Conservation (phyloP, 2,797 vertebrate genomes). For the Hippocampus kuda region DNA sequence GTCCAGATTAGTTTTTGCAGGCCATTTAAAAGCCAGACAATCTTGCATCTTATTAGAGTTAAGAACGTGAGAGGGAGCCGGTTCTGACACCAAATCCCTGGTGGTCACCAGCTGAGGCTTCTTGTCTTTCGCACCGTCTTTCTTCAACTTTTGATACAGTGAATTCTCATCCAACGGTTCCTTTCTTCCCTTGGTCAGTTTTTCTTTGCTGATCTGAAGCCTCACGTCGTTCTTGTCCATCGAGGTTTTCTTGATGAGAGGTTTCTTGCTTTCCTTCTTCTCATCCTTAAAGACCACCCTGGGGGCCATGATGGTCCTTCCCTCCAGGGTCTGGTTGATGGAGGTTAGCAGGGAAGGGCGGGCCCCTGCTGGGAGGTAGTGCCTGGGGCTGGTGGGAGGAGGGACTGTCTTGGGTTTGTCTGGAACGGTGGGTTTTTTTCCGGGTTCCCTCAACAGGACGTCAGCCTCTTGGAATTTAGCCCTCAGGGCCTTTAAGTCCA, state of each 20-base stretch:
- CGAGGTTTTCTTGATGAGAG: conserved; percentile 17
- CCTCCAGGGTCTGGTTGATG: conserved; percentile 52
- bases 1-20: conserved; percentile 19
- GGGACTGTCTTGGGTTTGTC: conserved; percentile 44
- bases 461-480: conserved; percentile 75
- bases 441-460: conserved; percentile 45
- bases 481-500: conserved; percentile 73
- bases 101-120: conserved; percentile 20
- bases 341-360: conserved; percentile 58
- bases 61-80: conserved; percentile 36
- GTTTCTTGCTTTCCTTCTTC: conserved; percentile 48
- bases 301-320: conserved; percentile 23
- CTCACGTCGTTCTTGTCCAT: conserved; percentile 42
- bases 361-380: conserved; percentile 51
- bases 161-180: conserved; percentile 22
- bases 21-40: conserved; percentile 42
- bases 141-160: conserved; percentile 42
- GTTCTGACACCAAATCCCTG: conserved; percentile 34
- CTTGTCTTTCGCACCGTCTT: conserved; percentile 40
- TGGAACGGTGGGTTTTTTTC: conserved; percentile 42
- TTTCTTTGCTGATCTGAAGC: conserved; percentile 34
- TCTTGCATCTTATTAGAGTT: conserved; percentile 41
- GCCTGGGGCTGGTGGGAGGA: conserved; percentile 39
- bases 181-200: conserved; percentile 25
- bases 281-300: conserved; percentile 66